Conservation (phyloP, 2,113 vertebrate genomes). For the Onychorhynchus coronatus region DNA sequence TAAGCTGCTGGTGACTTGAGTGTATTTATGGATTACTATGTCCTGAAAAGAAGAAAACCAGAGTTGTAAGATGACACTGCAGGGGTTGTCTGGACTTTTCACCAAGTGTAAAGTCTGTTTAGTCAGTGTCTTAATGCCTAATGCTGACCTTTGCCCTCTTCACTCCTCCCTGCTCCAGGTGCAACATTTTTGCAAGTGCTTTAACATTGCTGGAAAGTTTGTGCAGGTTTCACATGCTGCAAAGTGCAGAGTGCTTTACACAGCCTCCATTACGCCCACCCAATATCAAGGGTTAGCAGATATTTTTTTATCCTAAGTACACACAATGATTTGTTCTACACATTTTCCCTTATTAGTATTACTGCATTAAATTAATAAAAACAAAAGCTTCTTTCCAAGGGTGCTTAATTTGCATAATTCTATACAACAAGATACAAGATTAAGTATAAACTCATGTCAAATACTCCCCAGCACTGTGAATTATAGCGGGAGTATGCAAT, state of each 20-base stretch:
- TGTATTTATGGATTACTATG: slow-evolving; percentile 86
- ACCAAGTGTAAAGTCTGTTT: slow-evolving; percentile 80
- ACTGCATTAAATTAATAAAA: background rate
- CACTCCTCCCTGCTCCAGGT: slow-evolving; percentile 84
- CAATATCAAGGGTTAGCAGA: background rate
- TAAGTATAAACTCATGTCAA: background rate
- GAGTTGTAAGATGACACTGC: slow-evolving; percentile 79
- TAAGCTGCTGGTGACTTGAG: slow-evolving; percentile 79
- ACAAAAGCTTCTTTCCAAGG: background rate
- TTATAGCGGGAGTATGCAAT: background rate
- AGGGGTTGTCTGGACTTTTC: slow-evolving; percentile 84
- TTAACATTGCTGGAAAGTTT: background rate
- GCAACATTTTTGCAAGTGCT: slow-evolving; percentile 74
- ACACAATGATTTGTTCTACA: background rate
- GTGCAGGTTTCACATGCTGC: slow-evolving; percentile 20
- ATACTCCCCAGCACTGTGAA: background rate
- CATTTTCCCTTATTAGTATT: background rate
- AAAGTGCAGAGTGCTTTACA: background rate
- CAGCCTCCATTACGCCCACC: background rate
- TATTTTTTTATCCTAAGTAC: background rate
- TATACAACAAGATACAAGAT: background rate
- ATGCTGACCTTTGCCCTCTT: slow-evolving; percentile 80
- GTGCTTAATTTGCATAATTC: background rate
- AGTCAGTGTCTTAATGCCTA: slow-evolving; percentile 73
- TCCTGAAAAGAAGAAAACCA: slow-evolving; percentile 76